Percentiles rank a stretch among this genome's conserved stretches.
Evolutionary conservation across 2,113 vertebrate species (phyloP).

Genomic region (Morone saxatilis): DNA sequence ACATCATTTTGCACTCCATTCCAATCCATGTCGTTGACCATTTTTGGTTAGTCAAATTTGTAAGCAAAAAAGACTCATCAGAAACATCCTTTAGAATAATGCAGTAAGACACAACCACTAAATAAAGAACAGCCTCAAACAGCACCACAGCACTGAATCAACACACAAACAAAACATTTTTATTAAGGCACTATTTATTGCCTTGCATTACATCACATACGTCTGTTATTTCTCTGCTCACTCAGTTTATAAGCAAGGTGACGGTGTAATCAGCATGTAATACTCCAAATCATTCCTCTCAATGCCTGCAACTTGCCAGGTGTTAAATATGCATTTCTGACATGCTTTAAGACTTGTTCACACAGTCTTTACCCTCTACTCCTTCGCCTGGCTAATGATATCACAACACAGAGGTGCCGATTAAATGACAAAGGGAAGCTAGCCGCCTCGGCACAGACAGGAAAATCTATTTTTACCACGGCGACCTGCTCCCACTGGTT

Average conservation of each 20-base stretch:
- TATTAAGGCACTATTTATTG: background rate
- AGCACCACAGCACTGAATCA: background rate
- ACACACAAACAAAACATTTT: background rate
- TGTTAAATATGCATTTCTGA: constrained; percentile 20
- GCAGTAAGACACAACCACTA: background rate
- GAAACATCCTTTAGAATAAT: constrained; percentile 14
- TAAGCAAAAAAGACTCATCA: background rate
- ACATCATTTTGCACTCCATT: no score
- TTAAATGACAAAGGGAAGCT: constrained; percentile 41
- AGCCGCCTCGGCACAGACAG: constrained; percentile 16
- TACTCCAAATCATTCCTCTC: constrained; percentile 7
- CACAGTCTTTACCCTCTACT: background rate
- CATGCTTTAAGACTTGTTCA: constrained; percentile 14
- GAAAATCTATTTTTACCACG: constrained; percentile 58
- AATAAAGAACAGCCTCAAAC: background rate
- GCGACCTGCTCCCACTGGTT: constrained; percentile 48
- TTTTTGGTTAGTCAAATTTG: background rate
- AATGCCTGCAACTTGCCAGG: constrained; percentile 9
- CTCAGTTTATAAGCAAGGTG: constrained; percentile 1
- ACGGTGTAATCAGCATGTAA: constrained; percentile 19
- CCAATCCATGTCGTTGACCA: background rate
- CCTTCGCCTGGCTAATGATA: constrained; percentile 36
- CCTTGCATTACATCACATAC: constrained; percentile 37
- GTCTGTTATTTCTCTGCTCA: constrained; percentile 19
- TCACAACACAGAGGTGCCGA: constrained; percentile 29